Evolutionary conservation across 2,888 invertebrate species (phyloP).

Genomic region (Harpalus rubripes): DNA sequence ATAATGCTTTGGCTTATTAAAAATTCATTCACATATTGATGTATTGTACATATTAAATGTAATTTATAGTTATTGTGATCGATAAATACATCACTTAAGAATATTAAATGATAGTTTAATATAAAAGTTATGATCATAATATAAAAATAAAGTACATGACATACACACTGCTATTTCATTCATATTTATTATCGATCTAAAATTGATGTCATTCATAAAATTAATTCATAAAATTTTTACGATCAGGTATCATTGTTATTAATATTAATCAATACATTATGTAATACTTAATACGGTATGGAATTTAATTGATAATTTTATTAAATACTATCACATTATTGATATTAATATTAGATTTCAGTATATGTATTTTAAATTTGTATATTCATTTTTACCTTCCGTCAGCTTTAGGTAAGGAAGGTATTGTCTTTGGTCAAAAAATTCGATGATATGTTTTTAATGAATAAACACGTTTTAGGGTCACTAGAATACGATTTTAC

Average conservation of each 20-base stretch:
- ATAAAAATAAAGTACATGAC: conserved; percentile 46
- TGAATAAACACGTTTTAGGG: too few relatives aligned
- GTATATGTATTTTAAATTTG: too few relatives aligned
- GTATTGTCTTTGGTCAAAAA: too few relatives aligned
- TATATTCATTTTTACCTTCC: too few relatives aligned
- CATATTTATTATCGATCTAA: conserved; percentile 25
- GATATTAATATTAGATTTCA: too few relatives aligned
- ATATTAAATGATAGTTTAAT: conserved; percentile 46
- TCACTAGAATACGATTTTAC: too few relatives aligned
- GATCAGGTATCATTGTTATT: not conserved
- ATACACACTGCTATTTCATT: not conserved
- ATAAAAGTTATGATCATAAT: conserved; percentile 32
- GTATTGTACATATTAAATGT: conserved; percentile 16
- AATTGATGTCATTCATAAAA: conserved; percentile 35
- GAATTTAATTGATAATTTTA: too few relatives aligned
- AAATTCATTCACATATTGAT: conserved; percentile 35
- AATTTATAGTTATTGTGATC: conserved; percentile 37
- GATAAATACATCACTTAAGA: conserved; percentile 32
- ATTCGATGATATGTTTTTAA: too few relatives aligned
- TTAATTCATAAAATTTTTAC: conserved; percentile 5
- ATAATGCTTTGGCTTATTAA: not conserved
- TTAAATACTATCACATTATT: too few relatives aligned
- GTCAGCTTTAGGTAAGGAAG: too few relatives aligned
- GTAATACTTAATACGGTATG: too few relatives aligned
- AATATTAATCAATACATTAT: not conserved